Evolutionary conservation across 2,888 invertebrate species (phyloP).

Genomic region (Pyrgus malvae): DNA sequence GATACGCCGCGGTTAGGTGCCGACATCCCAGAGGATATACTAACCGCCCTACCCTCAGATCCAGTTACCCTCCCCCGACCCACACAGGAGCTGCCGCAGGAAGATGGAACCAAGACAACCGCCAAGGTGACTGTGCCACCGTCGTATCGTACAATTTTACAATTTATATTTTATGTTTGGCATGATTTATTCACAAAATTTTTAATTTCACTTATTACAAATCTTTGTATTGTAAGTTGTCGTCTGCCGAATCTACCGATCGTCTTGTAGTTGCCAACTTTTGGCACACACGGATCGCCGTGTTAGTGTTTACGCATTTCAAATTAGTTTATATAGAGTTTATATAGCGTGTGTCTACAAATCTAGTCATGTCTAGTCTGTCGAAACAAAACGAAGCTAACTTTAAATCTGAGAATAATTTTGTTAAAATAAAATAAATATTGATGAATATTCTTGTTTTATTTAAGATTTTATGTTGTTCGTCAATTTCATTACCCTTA

Average conservation of each 20-base stretch:
- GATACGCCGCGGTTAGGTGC: conserved; percentile 42
- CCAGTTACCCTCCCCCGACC: conserved; percentile 68
- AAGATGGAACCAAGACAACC: conserved; percentile 54
- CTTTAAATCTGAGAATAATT: conserved; percentile 42
- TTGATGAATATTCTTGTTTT: conserved; percentile 62
- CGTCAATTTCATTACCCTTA: conserved; percentile 35
- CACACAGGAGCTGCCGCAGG: conserved; percentile 65
- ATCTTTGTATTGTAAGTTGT: conserved; percentile 66
- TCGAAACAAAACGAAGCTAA: conserved; percentile 28
- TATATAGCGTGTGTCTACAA: conserved; percentile 50
- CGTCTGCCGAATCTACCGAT: conserved; percentile 61
- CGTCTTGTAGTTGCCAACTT: conserved; percentile 76
- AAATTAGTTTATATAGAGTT: conserved; percentile 42
- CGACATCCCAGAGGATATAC: conserved; percentile 73
- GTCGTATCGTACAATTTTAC: conserved; percentile 78
- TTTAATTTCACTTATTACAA: conserved; percentile 71
- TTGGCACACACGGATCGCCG: conserved; percentile 54
- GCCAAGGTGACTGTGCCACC: conserved; percentile 78
- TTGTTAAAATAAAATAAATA: conserved; percentile 66
- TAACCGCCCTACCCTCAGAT: conserved; percentile 70
- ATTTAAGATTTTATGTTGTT: conserved; percentile 51
- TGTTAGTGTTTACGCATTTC: conserved; percentile 37
- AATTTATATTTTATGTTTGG: conserved; percentile 77
- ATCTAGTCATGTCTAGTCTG: conserved; percentile 74
- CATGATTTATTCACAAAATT: conserved; percentile 78